These are phyloP conservation scores for Montipora capitata DNA, from an alignment of 92 coral and sea anemone genomes.

Conservation along the genomic window DNA sequence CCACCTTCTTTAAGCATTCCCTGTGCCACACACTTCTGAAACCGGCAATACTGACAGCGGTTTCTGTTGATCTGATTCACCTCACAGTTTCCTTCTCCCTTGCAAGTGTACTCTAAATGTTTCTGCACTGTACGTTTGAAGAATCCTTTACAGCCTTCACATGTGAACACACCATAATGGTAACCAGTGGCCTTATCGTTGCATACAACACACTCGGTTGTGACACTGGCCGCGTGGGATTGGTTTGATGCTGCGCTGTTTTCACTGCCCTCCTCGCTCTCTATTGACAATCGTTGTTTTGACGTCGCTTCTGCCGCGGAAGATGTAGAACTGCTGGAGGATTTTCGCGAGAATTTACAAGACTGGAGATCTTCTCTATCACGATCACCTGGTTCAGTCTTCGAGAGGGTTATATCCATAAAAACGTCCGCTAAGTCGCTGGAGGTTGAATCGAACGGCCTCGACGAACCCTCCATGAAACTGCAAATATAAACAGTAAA, in stretches of 20 bases:
- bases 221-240: background rate
- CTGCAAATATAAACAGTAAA: background rate
- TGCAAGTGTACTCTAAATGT: constrained; percentile 89
- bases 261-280: constrained; percentile 45
- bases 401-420: constrained; percentile 25
- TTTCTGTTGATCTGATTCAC: constrained; percentile 92
- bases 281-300: constrained; percentile 33
- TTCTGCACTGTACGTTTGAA: constrained; percentile 98
- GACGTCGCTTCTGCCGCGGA: background rate
- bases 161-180: constrained; percentile 98
- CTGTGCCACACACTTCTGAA: constrained; percentile 81
- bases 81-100: constrained; percentile 88
- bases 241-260: background rate
- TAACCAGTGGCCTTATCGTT: constrained; percentile 97
- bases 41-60: constrained; percentile 97
- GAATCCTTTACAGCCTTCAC: constrained; percentile 99
- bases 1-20: constrained; percentile 98
- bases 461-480: constrained; percentile 37
- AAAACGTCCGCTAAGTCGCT: constrained; percentile 74
- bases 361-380: constrained; percentile 27
- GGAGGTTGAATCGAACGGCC: constrained; percentile 16
- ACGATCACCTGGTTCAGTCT: constrained; percentile 27
- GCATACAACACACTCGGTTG: constrained; percentile 90
- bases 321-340: constrained; percentile 23
- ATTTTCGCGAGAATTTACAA: constrained; percentile 60